phyloP scores from a whole-genome alignment of 2,113 vertebrate genomes.

The Cyprinus carpio region DNA sequence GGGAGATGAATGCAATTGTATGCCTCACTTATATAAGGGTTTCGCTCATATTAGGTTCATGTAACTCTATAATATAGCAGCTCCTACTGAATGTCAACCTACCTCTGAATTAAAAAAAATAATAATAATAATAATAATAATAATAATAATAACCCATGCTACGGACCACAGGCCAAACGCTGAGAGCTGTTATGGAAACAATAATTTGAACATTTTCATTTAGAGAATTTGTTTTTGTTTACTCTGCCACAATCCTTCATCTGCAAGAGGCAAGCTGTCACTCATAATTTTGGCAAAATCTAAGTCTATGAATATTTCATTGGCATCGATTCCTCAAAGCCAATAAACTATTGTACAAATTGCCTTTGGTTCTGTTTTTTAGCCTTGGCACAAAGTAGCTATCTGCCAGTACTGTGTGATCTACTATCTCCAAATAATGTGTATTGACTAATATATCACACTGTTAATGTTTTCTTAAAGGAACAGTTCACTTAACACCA shows the following conservation, averaged over 20 bases:
- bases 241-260: constrained; percentile 86
- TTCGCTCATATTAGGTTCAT: not conserved
- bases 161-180: constrained; percentile 43
- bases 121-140: not conserved
- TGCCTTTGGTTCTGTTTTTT: constrained; percentile 75
- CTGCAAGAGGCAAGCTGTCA: constrained; percentile 85
- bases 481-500: not conserved
- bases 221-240: constrained; percentile 89
- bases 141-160: not conserved
- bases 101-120: not conserved
- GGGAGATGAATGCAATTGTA: not conserved
- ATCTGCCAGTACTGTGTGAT: not conserved
- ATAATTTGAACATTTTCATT: constrained; percentile 85
- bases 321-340: constrained; percentile 85
- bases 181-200: constrained; percentile 49
- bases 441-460: not conserved
- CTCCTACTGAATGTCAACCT: constrained; percentile 1
- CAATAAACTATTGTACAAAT: constrained; percentile 90
- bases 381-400: constrained; percentile 17
- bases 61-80: not conserved
- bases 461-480: not conserved
- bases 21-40: not conserved
- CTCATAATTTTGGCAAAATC: constrained; percentile 91
- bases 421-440: not conserved
- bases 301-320: constrained; percentile 94